Evolutionary conservation across 2,113 vertebrate genomes (phyloP).

Genomic region (Xiphophorus couchianus): DNA sequence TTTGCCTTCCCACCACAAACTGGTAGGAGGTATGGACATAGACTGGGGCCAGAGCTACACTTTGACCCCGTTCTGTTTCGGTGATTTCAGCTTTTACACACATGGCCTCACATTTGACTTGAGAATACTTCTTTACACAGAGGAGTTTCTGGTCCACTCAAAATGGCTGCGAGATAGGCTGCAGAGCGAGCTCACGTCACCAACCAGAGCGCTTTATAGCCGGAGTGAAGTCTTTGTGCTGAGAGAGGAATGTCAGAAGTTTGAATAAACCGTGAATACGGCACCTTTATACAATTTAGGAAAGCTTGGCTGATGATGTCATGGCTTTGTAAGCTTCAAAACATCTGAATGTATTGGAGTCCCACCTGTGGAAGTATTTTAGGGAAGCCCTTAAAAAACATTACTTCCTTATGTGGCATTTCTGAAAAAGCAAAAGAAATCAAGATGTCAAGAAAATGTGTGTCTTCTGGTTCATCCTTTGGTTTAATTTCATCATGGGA

Average conservation of each 20-base stretch:
- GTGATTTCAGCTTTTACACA: neutral
- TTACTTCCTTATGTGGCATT: no score
- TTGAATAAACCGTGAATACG: neutral
- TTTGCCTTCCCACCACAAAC: neutral
- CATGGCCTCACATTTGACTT: neutral
- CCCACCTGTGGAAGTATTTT: no score
- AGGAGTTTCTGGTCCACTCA: neutral
- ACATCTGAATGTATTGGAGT: no score
- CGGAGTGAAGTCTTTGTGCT: neutral
- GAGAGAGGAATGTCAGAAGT: neutral
- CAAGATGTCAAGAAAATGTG: no score
- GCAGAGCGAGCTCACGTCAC: neutral
- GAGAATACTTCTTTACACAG: neutral
- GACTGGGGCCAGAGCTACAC: neutral
- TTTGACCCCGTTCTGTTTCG: neutral
- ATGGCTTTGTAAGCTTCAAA: neutral
- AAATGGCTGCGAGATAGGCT: neutral
- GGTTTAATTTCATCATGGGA: no score
- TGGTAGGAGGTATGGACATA: neutral
- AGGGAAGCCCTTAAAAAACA: no score
- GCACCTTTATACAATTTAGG: neutral
- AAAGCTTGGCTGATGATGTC: neutral
- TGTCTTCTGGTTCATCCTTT: no score
- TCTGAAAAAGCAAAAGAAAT: no score
- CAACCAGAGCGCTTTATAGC: neutral